These are phyloP conservation scores for Triplophysa tibetana DNA, from an alignment of 2,113 vertebrate genomes.

Conservation along the genomic window DNA sequence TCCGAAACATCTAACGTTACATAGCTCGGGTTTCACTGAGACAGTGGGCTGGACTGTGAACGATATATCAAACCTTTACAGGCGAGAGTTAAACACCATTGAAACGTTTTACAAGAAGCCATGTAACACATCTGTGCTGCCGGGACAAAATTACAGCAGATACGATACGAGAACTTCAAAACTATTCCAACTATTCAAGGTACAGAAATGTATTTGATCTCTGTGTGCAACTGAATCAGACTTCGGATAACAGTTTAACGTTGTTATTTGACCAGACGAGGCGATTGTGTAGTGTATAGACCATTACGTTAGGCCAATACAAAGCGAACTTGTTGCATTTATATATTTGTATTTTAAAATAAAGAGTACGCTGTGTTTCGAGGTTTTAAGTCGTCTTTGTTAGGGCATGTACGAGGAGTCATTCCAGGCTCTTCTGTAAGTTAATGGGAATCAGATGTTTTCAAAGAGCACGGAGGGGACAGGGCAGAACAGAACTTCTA, in stretches of 20 bases:
- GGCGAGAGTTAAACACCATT: constrained; percentile 34
- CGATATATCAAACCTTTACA: constrained; percentile 35
- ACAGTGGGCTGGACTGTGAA: constrained; percentile 64
- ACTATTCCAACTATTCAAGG: background rate
- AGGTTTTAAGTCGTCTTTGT: constrained; percentile 16
- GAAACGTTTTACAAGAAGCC: background rate
- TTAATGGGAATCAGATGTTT: constrained; percentile 74
- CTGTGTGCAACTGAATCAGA: background rate
- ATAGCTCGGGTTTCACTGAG: constrained; percentile 70
- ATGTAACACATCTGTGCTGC: constrained; percentile 16
- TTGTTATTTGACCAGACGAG: background rate
- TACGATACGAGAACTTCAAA: background rate
- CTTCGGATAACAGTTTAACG: background rate
- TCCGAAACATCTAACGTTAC: constrained; percentile 45
- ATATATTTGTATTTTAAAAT: background rate
- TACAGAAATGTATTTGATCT: background rate
- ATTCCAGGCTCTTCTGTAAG: background rate
- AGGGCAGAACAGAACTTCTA: background rate
- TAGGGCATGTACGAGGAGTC: constrained; percentile 40
- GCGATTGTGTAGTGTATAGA: background rate
- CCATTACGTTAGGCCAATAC: background rate
- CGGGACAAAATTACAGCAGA: background rate
- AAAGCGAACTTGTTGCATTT: background rate
- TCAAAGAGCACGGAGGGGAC: constrained; percentile 3
- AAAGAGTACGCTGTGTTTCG: background rate